Percentiles rank a stretch among this genome's conserved stretches.
phyloP scores from a whole-genome alignment of 2,797 vertebrate genomes.

The Rhabdophis nuchalis region DNA sequence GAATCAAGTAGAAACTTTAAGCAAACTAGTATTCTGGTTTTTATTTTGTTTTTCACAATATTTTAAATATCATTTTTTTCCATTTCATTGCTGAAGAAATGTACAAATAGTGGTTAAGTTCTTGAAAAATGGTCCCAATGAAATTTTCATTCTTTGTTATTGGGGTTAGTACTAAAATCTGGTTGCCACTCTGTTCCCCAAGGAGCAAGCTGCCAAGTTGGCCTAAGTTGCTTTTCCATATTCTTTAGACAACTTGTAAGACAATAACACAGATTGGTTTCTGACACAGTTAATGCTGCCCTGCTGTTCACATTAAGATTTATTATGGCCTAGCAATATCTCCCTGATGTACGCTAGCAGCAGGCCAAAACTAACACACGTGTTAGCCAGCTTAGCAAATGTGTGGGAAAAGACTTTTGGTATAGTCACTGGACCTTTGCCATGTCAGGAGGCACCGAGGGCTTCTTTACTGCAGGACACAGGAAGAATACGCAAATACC shows the following conservation, averaged over 20 bases:
- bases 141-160: not conserved
- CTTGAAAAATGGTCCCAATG: not conserved
- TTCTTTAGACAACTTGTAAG: slow-evolving; percentile 24
- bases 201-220: not conserved
- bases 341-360: slow-evolving; percentile 27
- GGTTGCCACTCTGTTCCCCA: not conserved
- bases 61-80: not conserved
- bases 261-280: slow-evolving; percentile 23
- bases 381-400: slow-evolving; percentile 14
- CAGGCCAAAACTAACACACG: slow-evolving; percentile 28
- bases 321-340: slow-evolving; percentile 17
- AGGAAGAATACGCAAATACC: not conserved
- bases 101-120: not conserved
- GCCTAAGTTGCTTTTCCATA: not conserved
- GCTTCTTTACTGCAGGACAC: not conserved
- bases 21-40: not conserved
- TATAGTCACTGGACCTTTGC: slow-evolving; percentile 8
- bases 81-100: not conserved
- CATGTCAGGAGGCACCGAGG: not conserved
- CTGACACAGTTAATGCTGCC: slow-evolving; percentile 23
- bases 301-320: slow-evolving; percentile 32
- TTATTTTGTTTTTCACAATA: not conserved
- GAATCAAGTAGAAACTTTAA: not conserved
- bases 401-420: slow-evolving; percentile 14
- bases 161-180: not conserved